Base-by-base conservation (phyloP, 2,888 invertebrate species). In the Margaritifera margaritifera region DNA sequence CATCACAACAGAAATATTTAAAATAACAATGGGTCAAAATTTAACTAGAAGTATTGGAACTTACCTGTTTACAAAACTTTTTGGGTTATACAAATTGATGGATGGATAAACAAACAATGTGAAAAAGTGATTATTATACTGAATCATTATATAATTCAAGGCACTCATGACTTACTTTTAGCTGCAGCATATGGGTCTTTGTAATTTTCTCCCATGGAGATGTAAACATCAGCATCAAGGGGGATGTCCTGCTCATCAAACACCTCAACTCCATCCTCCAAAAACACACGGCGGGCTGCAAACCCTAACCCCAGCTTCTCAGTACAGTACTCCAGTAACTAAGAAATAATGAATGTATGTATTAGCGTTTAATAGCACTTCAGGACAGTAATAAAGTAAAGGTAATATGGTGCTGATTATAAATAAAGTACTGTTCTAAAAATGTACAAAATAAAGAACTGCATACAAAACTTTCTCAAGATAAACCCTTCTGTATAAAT, bases 261-360 rank as follows among this genome's bases (percentile, higher is more conserved):
- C 8, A 90, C 80, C 69, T 90, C 89, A 25, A 79, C 74, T 8
- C 90, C 90, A 74, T 89, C 86, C 54, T 86, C 87, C 25, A 88
- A 78, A 73, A 89, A 90, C 18, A 89, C 75, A n/a, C 88, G 76
- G 18, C 90, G 78, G 6, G 88, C 90, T 66, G 90, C 89, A 78
- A 85, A 84, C 22, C 83, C 82, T 62, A 90, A 71, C 1, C 79
- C 78, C 31, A 90, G 81, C 69, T 85, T 87, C 15, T 87, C 87
- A 62, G 90, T 90, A 68, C 86, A 86, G 62, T 78, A 75, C 67
- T 89, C 88, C 74, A 89, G 71, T 62, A 90, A 79, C 89, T 89
- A 77, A 22, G 79, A 79, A 42, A 56, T 68, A 51, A 50, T 56
- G 53, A 42, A 42, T 42, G 42, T 42, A 42, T 42, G 1, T 11